Percentiles rank a stretch among this genome's conserved stretches.
phyloP scores from a whole-genome alignment of 1,140 invertebrate species.

The Macrotrachela quadricornifera region DNA sequence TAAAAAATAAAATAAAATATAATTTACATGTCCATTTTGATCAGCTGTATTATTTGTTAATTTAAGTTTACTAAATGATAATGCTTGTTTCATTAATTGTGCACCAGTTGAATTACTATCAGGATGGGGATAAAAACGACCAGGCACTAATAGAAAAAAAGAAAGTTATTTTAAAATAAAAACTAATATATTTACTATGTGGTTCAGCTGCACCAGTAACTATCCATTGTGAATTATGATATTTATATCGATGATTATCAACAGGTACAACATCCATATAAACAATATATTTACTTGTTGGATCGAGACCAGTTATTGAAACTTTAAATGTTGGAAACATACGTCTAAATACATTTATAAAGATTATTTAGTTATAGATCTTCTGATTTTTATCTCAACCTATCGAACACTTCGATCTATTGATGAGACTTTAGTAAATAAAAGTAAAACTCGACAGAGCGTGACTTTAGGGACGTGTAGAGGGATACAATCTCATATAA shows the following conservation, averaged over 20 bases:
- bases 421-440: no score
- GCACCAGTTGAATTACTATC: slow-evolving; percentile 3
- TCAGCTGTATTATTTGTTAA: slow-evolving; percentile 8
- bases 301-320: neutral
- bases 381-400: no score
- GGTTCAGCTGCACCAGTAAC: slow-evolving; percentile 8
- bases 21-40: neutral
- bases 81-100: slow-evolving; percentile 4
- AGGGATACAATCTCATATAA: no score
- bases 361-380: no score
- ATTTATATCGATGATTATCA: slow-evolving; percentile 8
- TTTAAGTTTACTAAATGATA: slow-evolving; percentile 9
- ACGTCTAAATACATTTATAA: neutral
- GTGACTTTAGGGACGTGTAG: no score
- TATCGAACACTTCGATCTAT: no score
- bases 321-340: slow-evolving; percentile 6
- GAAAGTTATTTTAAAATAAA: neutral
- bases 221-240: slow-evolving; percentile 6
- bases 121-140: slow-evolving; percentile 7
- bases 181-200: neutral
- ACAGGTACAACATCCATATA: slow-evolving; percentile 7
- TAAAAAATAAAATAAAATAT: neutral
- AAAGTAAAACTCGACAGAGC: no score
- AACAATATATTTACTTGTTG: slow-evolving; percentile 1
- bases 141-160: slow-evolving; percentile 10